Evolutionary conservation across 2,797 vertebrate genomes (phyloP), one percentile per base, ranked within the genome.

Genomic region (Coendou prehensilis): DNA sequence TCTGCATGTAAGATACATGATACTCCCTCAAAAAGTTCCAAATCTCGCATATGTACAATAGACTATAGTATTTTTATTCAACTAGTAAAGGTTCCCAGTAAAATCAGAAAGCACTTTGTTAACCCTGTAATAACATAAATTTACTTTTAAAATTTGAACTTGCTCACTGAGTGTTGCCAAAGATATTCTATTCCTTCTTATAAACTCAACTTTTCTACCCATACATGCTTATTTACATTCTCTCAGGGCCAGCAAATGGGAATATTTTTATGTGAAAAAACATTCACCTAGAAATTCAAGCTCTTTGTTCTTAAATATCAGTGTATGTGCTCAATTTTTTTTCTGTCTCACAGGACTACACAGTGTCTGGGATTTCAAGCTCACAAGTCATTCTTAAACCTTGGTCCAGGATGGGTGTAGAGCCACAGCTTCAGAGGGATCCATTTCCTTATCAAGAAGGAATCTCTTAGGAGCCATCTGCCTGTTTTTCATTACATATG

Each of bases 391-490:
- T 52, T 76, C 30, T 78, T 50, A 59, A 6, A 4, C 20, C 18
- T 33, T 81, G 28, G 61, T 33, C 54, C 23, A 87, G 41, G 30
- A 82, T 37, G 18, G 45, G 4, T 63, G 6, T 28, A 63, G 6
- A 96, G n/a, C n/a, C 26, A 64, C 22, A 52, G 69, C n/a, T 92
- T 81, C 64, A 78, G 28, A 71, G 22, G 63, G 83, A 86, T 54
- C 59, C 7, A 75, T 26, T 61, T 94, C 20, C 28, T 83, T 91
- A 85, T 91, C 57, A 79, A 37, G 87, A 81, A 80, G 88, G 57
- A 82, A 78, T 95, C 71, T 57, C 63, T 73, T 3, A 14, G 78
- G n/a, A 93, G 47, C 95, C 95, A 96, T 95, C 96, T 97, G 95
- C 71, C 67, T 87, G 41, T 75, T 95, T 95, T 89, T 33, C 52